phyloP scores from a whole-genome alignment of 1,140 invertebrate genomes.

The Zaprionus camerounensis region DNA sequence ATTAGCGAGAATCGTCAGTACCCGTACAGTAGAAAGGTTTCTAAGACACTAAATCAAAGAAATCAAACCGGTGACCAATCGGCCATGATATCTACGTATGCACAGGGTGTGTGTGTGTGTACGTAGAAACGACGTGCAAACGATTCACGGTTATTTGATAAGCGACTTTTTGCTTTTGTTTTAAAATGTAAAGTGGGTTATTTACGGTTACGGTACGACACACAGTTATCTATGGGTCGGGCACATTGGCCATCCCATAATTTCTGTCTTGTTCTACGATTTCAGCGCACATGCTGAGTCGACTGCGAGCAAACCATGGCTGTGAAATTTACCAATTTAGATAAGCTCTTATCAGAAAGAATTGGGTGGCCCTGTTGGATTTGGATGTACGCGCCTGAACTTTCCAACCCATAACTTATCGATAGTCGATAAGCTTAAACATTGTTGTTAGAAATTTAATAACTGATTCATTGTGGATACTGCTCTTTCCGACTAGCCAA shows the following conservation, averaged over 20 bases:
- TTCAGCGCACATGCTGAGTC: slow-evolving; percentile 49
- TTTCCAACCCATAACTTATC: slow-evolving; percentile 33
- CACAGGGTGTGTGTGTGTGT: slow-evolving; percentile 25
- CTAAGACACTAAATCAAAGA: slow-evolving; percentile 68
- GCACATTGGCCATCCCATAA: slow-evolving; percentile 21
- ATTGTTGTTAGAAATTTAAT: not conserved
- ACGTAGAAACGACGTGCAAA: slow-evolving; percentile 54
- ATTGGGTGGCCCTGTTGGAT: slow-evolving; percentile 21
- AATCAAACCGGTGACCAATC: slow-evolving; percentile 76
- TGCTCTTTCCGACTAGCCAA: too few species aligned
- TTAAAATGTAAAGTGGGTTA: slow-evolving; percentile 81
- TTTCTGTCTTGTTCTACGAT: slow-evolving; percentile 9
- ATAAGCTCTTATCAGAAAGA: slow-evolving; percentile 67
- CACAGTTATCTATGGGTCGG: slow-evolving; percentile 49
- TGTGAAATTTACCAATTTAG: slow-evolving; percentile 63
- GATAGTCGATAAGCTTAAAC: slow-evolving; percentile 14
- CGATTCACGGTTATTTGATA: slow-evolving; percentile 69
- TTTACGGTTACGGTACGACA: slow-evolving; percentile 54
- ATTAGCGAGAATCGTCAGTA: slow-evolving; percentile 16
- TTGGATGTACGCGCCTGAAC: slow-evolving; percentile 34
- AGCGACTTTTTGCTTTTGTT: slow-evolving; percentile 65
- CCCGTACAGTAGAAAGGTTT: slow-evolving; percentile 57
- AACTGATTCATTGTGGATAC: not conserved
- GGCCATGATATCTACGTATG: slow-evolving; percentile 38
- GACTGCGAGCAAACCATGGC: slow-evolving; percentile 22